Evolutionary conservation across 2,888 invertebrate species (phyloP).

Genomic region (Spatulosminthurus flaviceps): DNA sequence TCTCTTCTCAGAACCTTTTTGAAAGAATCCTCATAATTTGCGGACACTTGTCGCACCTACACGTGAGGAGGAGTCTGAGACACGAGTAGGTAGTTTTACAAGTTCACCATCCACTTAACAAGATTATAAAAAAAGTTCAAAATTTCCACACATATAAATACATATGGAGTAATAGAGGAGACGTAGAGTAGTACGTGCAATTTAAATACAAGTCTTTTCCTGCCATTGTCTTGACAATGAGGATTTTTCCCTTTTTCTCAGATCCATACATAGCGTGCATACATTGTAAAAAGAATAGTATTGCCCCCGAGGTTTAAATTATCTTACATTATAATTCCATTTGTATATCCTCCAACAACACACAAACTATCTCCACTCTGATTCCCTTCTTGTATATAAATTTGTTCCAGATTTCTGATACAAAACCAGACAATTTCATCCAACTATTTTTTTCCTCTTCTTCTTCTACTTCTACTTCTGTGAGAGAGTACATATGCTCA

Average conservation of each 20-base stretch:
- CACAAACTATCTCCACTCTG: not conserved
- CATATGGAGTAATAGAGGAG: too few species aligned
- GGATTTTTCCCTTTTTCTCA: slow-evolving; percentile 1
- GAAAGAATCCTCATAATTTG: slow-evolving; percentile 35
- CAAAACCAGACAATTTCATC: not conserved
- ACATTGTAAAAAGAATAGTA: not conserved
- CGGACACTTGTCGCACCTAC: slow-evolving; percentile 43
- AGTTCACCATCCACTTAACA: slow-evolving; percentile 34
- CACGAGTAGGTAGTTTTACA: slow-evolving; percentile 41
- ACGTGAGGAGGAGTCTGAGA: slow-evolving; percentile 40
- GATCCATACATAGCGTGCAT: too few species aligned
- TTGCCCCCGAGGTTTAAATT: slow-evolving; percentile 18
- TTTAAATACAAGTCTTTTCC: too few species aligned
- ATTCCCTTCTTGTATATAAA: slow-evolving; percentile 10
- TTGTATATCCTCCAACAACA: too few species aligned
- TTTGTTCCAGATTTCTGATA: slow-evolving; percentile 18
- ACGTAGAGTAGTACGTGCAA: too few species aligned
- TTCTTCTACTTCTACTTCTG: too few species aligned
- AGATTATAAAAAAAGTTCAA: slow-evolving; percentile 29
- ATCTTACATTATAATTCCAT: not conserved
- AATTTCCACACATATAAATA: not conserved
- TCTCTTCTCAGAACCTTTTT: slow-evolving; percentile 32
- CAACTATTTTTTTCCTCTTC: not conserved
- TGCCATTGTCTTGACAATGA: slow-evolving; percentile 5
- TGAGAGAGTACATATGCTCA: too few species aligned